These are phyloP conservation scores for Epizoanthus ramosus DNA, from an alignment of 92 coral and sea anemone species.

Conservation along the genomic window DNA sequence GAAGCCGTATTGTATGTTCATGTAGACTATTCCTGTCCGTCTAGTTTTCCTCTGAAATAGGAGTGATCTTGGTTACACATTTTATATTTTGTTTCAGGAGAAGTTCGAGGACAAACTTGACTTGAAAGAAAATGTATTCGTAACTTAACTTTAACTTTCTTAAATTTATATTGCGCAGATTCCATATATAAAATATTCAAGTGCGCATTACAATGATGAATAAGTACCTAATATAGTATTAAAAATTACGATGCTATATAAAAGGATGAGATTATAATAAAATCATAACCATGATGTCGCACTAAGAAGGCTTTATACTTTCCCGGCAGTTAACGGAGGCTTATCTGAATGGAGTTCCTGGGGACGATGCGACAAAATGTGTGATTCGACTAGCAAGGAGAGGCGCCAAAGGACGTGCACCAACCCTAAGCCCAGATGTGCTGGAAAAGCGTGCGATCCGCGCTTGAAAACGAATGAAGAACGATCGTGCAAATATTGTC, in stretches of 20 bases:
- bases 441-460: constrained; percentile 60
- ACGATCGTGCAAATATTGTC: constrained; percentile 59
- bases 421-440: constrained; percentile 74
- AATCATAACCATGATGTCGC: background rate
- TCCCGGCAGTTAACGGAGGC: constrained; percentile 58
- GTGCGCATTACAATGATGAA: background rate
- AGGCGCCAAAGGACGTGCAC: constrained; percentile 57
- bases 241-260: too few relatives aligned
- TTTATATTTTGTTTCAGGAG: too few relatives aligned
- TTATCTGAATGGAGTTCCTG: constrained; percentile 71
- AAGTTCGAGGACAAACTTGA: background rate
- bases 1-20: too few relatives aligned
- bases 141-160: too few relatives aligned
- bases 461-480: constrained; percentile 42
- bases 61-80: background rate
- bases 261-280: background rate
- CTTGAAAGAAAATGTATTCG: background rate
- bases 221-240: too few relatives aligned
- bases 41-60: too few relatives aligned
- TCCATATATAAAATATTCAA: background rate
- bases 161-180: too few relatives aligned
- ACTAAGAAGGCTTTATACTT: background rate
- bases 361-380: constrained; percentile 68
- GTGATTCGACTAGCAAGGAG: constrained; percentile 49
- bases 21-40: too few relatives aligned